Base-by-base conservation (phyloP, 2,797 vertebrate species). In the Acipenser ruthenus region DNA sequence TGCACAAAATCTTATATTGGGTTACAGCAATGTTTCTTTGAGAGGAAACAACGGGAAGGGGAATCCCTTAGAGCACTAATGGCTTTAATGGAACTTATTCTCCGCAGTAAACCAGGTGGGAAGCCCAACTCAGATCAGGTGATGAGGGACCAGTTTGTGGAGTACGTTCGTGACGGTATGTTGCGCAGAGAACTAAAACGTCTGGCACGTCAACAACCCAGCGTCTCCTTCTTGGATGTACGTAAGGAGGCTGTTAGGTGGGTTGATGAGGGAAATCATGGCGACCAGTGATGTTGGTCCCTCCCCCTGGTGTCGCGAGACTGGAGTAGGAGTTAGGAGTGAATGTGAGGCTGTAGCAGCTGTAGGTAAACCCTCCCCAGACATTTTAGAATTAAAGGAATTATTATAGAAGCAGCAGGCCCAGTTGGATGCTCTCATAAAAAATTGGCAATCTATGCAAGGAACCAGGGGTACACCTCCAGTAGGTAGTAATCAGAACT, bases 71-170 rank as follows among this genome's bases (percentile, higher is more conserved):
- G 59, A 61, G 6, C 51, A 10, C 50, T 67, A 9, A 13, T 51
- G 66, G 8, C 66, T 12, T 13, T 67, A 1, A 63, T 67, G 49
- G 50, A 63, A 37, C 49, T 23, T 47, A 63, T 67, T 9, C 61
- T 9, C 6, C 18, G 5, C 8, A 12, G 6, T n/a, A 47, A 67
- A 10, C 60, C 66, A 6, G 10, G 11, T 6, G 7, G 61, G 15
- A 2, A 68, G 12, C 23, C 37, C 3, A 48, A 63, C 1, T 58
- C 50, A 23, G 67, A 68, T 58, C 48, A 47, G 8, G 4, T 63
- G 7, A 11, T 68, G 9, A 9, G 67, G 15, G 60, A 68, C 7
- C 67, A 68, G 37, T 68, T 68, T 68, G 18, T 48, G 11, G 64
- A 58, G 23, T n/a, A 58, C n/a, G 52, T 65, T 0, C 9, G 7